Evolutionary conservation across 2,888 invertebrate species (phyloP), one percentile per base, ranked within the genome.

Genomic region (Phyllotreta cruciferae): DNA sequence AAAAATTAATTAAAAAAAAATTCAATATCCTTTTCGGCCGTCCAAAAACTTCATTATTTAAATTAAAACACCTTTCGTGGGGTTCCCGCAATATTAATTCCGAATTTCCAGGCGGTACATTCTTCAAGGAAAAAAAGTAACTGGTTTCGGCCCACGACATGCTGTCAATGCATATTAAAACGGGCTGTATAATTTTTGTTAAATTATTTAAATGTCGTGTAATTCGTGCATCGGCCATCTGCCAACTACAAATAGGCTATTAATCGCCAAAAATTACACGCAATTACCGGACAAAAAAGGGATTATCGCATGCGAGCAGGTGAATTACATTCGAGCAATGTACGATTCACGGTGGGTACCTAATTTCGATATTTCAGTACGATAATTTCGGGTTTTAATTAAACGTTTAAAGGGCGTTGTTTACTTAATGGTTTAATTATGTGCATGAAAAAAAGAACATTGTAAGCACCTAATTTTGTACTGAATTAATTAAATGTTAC

Each of bases 121-220:
- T 5, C 10, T 41, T n/a, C n/a, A n/a, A 9, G 9, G 41, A 41
- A 8, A 11, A 44, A 44, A 44, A 44, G 4, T 11, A 13, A 44
- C 14, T 44, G 3, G 44, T 10, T 8, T 44, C 44, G 14, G 44
- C 44, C 44, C 44, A 44, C 44, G 44, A 44, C 44, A 44, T 44
- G 44, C 14, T 44, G 44, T 44, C 9, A 44, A 44, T 44, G 14
- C 7, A 6, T 13, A 13, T 11, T 44, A 13, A 10, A n/a, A 14
- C 11, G 14, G 6, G 4, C 44, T 44, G 44, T 44, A 10, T 44
- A 44, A 44, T 44, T 44, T 44, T 44, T 44, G 44, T 6, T 24
- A 44, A 44, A 44, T 44, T 44, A 44, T 44, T 44, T 44, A 44
- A 44, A 44, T 44, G 44, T 10, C 14, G 10, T 13, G 44, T 10